Base-by-base conservation (phyloP, 2,113 vertebrate genomes). In the Macrotis lagotis region DNA sequence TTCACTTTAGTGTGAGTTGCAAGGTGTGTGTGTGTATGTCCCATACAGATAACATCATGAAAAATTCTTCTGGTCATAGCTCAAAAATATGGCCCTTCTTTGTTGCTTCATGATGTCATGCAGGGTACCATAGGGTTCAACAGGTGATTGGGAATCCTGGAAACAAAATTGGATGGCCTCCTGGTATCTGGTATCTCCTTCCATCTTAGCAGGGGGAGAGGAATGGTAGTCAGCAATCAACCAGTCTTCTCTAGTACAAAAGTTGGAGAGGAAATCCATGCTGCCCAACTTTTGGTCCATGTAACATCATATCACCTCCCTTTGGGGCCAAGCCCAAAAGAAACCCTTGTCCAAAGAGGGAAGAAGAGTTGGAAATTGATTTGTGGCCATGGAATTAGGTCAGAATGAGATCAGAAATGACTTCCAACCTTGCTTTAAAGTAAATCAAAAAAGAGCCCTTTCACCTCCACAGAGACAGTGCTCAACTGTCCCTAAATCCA, bases 21-120 rank as follows among this genome's bases (percentile, higher is more conserved):
- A 50, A 93, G 48, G 93, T 44, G 8, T 90, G 31, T 55, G 52
- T 96, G 8, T 90, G 31, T 55, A 51, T 96, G 89, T 97, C 66
- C 94, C 91, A 50, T 3, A 90, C 28, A 94, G 37, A 55, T 48
- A 96, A 50, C 3, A 93, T 74, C 51, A 74, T 93, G 74, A 92
- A 91, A 94, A 97, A 50, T 93, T 66, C 88, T 95, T 96, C 95
- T 92, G 88, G 95, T 94, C 91, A 95, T 3, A 88, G 50, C 10
- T 94, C 25, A 44, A 90, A 93, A 94, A 97, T 94, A n/a, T 89
- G 91, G 93, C 92, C 91, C 28, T 90, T 51, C 66, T 44, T 92
- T 19, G 2, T 51, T 96, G 89, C 93, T 96, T 91, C 89, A 95
- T 90, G 37, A 48, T 92, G 95, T 96, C 25, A 74, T 74, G 26